These are phyloP conservation scores for Anthoscopus minutus DNA, from an alignment of 2,113 vertebrate species.

Conservation along the genomic window DNA sequence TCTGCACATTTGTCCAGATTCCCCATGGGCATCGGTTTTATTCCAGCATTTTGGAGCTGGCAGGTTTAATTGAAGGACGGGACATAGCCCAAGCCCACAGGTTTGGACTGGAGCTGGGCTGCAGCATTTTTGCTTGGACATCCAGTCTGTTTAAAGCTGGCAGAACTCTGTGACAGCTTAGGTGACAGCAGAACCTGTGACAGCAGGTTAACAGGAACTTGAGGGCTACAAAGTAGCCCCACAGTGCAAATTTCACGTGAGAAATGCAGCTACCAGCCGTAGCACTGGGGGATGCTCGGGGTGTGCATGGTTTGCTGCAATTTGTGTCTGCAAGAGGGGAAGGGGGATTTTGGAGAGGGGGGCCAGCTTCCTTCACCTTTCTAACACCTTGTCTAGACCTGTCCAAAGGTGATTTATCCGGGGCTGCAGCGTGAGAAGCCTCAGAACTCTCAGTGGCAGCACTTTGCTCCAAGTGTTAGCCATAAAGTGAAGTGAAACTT, in stretches of 20 bases:
- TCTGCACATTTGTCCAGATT: neutral
- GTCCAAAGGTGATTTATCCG: neutral
- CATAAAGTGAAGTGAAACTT: neutral
- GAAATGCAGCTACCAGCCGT: neutral
- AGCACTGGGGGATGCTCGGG: neutral
- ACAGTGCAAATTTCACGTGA: neutral
- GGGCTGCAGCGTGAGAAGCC: neutral
- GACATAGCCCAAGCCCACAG: neutral
- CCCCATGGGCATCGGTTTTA: neutral
- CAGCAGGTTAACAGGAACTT: neutral
- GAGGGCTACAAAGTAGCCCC: neutral
- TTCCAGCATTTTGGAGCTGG: neutral
- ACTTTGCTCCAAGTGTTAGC: neutral
- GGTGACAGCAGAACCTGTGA: neutral
- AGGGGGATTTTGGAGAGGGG: neutral
- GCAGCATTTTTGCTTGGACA: neutral
- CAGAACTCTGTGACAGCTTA: neutral
- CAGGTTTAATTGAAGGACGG: neutral
- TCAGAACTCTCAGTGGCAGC: neutral
- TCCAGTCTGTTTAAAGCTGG: neutral
- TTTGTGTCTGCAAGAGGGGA: neutral
- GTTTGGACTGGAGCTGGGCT: neutral
- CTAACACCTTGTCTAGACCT: neutral
- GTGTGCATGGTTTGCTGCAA: neutral
- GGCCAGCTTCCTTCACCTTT: neutral